These are phyloP conservation scores for Okapia johnstoni DNA, from an alignment of 2,113 vertebrate species.

Conservation along the genomic window DNA sequence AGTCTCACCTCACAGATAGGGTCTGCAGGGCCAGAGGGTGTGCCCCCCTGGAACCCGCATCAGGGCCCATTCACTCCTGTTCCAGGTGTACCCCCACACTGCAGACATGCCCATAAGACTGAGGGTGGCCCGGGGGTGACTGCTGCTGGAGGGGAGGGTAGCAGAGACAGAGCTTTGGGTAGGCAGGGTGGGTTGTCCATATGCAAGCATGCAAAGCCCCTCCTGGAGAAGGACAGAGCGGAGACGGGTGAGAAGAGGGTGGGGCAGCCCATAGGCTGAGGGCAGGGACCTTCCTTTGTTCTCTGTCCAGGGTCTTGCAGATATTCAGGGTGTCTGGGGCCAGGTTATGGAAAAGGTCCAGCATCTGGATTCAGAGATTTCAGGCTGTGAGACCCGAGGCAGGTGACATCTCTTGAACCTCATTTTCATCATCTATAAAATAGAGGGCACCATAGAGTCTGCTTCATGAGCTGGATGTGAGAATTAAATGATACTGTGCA, in stretches of 20 bases:
- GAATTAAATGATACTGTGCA: not conserved
- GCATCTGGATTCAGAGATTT: not conserved
- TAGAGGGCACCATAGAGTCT: not conserved
- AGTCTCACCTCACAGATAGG: not conserved
- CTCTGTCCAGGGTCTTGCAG: too few relatives aligned
- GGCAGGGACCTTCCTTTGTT: not conserved
- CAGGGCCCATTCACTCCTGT: not conserved
- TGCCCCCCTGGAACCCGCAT: not conserved
- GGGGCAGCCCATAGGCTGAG: not conserved
- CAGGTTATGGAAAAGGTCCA: not conserved
- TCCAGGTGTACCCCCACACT: not conserved
- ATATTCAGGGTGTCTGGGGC: not conserved
- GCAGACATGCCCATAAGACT: not conserved
- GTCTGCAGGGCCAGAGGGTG: not conserved
- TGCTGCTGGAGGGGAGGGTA: not conserved
- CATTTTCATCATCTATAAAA: not conserved
- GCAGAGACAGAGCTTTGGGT: not conserved
- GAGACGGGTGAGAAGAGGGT: not conserved
- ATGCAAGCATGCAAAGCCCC: too few relatives aligned
- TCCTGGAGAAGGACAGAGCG: not conserved
- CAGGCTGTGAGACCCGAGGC: not conserved
- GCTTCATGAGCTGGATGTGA: not conserved
- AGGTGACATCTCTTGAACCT: not conserved
- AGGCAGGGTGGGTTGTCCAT: rapidly evolving
- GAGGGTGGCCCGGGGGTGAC: not conserved